Conservation (phyloP, 2,888 invertebrate genomes). For the Agrotis exclamationis region DNA sequence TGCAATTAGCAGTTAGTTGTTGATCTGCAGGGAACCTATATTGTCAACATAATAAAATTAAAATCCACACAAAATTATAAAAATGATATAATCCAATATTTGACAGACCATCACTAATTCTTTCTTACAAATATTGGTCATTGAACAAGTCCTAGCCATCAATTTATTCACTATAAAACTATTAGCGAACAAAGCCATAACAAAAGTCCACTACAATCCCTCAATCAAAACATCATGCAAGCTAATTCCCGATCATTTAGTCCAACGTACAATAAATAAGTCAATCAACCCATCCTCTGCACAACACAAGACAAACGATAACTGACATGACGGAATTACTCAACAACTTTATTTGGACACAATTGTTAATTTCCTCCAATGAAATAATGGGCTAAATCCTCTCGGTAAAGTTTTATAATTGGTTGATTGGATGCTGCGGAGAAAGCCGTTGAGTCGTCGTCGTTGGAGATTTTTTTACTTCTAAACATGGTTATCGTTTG, state of each 20-base stretch:
- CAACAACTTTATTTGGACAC: constrained; percentile 89
- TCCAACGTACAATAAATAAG: constrained; percentile 76
- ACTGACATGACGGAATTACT: constrained; percentile 88
- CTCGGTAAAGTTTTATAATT: constrained; percentile 84
- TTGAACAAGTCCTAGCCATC: neutral
- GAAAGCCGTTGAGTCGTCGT: constrained; percentile 58
- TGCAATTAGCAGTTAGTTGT: too few relatives aligned
- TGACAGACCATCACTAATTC: too few relatives aligned
- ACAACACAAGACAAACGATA: constrained; percentile 83
- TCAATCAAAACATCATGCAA: constrained; percentile 63
- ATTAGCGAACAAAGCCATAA: constrained; percentile 34
- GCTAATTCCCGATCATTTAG: constrained; percentile 69
- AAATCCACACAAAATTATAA: too few relatives aligned
- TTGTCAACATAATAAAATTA: too few relatives aligned
- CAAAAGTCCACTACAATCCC: constrained; percentile 36
- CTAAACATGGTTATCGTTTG: constrained; percentile 58
- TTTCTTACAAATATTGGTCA: neutral
- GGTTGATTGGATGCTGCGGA: constrained; percentile 82
- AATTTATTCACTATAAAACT: neutral
- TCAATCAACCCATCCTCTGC: constrained; percentile 78
- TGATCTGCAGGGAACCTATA: too few relatives aligned
- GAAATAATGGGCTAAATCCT: constrained; percentile 90
- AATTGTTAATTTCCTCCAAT: constrained; percentile 91
- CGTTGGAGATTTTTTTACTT: constrained; percentile 55
- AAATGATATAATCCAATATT: too few relatives aligned